Base-by-base conservation (phyloP, 1,140 invertebrate genomes). In the Phortica variegata region DNA sequence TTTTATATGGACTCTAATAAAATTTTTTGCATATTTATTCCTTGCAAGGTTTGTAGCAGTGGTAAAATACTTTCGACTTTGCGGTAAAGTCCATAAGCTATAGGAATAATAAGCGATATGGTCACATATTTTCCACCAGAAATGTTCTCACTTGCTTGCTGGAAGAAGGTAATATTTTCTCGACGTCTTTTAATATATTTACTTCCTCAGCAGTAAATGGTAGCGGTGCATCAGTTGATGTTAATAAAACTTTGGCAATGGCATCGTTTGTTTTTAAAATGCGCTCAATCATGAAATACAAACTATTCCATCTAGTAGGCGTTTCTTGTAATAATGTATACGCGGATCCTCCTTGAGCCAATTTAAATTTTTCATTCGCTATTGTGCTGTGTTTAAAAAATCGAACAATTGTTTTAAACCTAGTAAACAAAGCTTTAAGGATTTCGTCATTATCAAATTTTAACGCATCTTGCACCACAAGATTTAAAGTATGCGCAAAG, bases 401-500 rank as follows among this genome's bases (percentile, higher is more conserved):
- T 26, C 23, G 20, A 39, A 47, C 45, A 17, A 47, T 47, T 29
- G 36, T 26, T 39, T 38, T 47, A 29, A 18, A 47, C 29, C 26
- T 26, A 6, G 18, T 18, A 38, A 49, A 49, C 19, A 44, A 38
- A 38, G 20, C 23, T 48, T 43, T 10, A n/a, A 37, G 2, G 6
- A 31, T 40, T 20, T 1, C 4, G 41, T 49, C 32, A 36, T 49
- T n/a, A 31, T 31, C 17, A 37, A 43, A 13, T 43, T 43, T 49
- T 32, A 49, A 38, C n/a, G 15, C 46, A 45, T 50, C 42, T 45
- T 45, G 49, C 36, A 51, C 49, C 21, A 51, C 49, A 16, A 46
- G 16, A 26, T 51, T 51, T 10, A 51, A 20, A 3, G 42, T 40
- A 32, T 51, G 49, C 17, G 37, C 49, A 46, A 46, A 45, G 43